Evolutionary conservation across 2,888 invertebrate genomes (phyloP), one percentile per base, ranked within the genome.

Genomic region (Bembecia ichneumoniformis): DNA sequence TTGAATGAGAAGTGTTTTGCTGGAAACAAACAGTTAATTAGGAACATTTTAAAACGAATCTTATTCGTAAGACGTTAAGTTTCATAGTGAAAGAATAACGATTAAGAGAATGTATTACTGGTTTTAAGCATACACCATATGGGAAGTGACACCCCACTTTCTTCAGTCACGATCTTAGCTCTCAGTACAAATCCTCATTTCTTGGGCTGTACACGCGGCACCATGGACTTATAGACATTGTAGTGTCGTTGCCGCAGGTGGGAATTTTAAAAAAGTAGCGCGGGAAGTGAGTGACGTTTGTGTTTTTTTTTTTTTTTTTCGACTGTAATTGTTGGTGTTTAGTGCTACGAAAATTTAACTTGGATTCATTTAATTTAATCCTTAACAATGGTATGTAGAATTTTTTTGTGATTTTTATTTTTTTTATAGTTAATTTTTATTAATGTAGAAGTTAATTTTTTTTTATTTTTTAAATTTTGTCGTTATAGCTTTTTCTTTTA

Each of bases 101-200:
- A 9, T 3, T 35, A 20, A 51, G 52, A 51, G 52, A 51, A 53
- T 47, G 52, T 48, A 36, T 43, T 47, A 49, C 47, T 49, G 40
- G 43, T 54, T 49, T 53, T 46, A 40, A 47, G 48, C 48, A 52
- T 45, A 48, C 53, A 40, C 53, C 62, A 59, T 68, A 74, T 73
- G 73, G 70, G 73, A 71, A 68, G 62, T 62, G 56, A 55, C 62
- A 74, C 66, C 72, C 74, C 65, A 71, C 76, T 76, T 77, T 77
- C 77, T 74, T 74, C 51, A 51, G 55, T 55, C 56, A 59, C 59
- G 60, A 68, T 68, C 63, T 66, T 47, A 49, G 50, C 48, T 51
- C 51, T 47, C 68, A 69, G 69, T 71, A 60, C 57, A 52, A 51
- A 51, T 47, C 49, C 53, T 48, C 36, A 55, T 50, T 52, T 58